Evolutionary conservation across 2,888 invertebrate genomes (phyloP).

Genomic region (Pammene aurita): DNA sequence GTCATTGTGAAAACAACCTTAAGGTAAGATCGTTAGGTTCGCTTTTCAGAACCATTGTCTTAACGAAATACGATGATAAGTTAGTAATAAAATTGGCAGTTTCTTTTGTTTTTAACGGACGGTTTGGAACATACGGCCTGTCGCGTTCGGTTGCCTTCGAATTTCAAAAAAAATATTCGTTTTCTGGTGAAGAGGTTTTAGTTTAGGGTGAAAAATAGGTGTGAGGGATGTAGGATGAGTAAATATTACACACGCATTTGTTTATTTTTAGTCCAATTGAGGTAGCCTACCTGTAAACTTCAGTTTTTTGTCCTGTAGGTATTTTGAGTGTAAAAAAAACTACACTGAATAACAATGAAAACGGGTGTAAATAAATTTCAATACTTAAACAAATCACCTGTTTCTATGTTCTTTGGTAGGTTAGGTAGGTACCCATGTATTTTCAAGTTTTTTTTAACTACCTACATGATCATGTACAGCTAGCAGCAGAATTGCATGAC

Average conservation of each 20-base stretch:
- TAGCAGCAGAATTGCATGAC: too few relatives aligned
- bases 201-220: slow-evolving; percentile 9
- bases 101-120: slow-evolving; percentile 28
- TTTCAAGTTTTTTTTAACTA: too few relatives aligned
- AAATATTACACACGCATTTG: not conserved
- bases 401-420: too few relatives aligned
- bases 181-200: slow-evolving; percentile 7
- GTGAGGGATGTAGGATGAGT: not conserved
- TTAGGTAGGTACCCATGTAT: too few relatives aligned
- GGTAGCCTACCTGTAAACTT: too few relatives aligned
- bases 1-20: not conserved
- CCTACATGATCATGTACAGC: too few relatives aligned
- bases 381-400: too few relatives aligned
- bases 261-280: too few relatives aligned
- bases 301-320: too few relatives aligned
- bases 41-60: not conserved
- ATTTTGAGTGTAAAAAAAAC: too few relatives aligned
- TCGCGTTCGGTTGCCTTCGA: slow-evolving; percentile 18
- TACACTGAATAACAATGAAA: too few relatives aligned
- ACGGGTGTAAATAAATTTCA: too few relatives aligned
- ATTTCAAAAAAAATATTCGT: slow-evolving; percentile 4
- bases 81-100: not conserved
- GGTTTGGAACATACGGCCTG: slow-evolving; percentile 14
- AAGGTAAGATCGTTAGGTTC: not conserved
- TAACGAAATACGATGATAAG: not conserved